Evolutionary conservation across 2,113 vertebrate species (phyloP).

Genomic region (Triplophysa rosa): DNA sequence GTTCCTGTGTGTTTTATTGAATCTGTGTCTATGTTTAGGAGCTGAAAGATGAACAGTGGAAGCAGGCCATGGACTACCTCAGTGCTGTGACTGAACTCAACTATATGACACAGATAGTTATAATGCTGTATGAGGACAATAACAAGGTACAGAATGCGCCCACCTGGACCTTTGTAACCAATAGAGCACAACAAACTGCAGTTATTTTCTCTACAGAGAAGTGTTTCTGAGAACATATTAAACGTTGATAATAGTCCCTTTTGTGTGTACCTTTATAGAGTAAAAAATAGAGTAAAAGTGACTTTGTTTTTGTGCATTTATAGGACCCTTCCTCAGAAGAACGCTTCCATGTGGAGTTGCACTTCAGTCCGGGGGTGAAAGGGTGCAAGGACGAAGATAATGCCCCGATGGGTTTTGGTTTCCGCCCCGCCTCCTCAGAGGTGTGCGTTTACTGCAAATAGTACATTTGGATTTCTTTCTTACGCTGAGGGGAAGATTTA

Average conservation of each 20-base stretch:
- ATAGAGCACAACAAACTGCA: too few species aligned
- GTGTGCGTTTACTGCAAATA: slow-evolving; percentile 61
- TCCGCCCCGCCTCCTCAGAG: slow-evolving; percentile 93
- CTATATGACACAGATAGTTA: slow-evolving; percentile 99
- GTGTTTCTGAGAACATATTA: too few species aligned
- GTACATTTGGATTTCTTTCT: neutral
- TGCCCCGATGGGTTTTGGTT: slow-evolving; percentile 87
- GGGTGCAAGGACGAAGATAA: slow-evolving; percentile 90
- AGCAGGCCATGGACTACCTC: slow-evolving; percentile 95
- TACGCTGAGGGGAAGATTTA: neutral
- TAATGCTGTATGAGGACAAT: slow-evolving; percentile 99
- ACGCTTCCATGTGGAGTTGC: slow-evolving; percentile 95
- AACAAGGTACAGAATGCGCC: slow-evolving; percentile 78
- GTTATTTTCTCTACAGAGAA: too few species aligned
- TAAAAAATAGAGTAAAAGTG: too few species aligned
- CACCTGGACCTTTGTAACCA: neutral
- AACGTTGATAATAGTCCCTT: too few species aligned
- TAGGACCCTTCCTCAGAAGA: slow-evolving; percentile 95
- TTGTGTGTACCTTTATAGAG: too few species aligned
- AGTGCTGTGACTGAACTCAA: slow-evolving; percentile 95
- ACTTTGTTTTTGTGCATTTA: slow-evolving; percentile 1
- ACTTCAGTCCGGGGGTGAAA: slow-evolving; percentile 96
- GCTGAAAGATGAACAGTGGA: slow-evolving; percentile 93
- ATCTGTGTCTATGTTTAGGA: slow-evolving; percentile 74
- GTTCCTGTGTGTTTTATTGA: neutral